Percentiles rank a stretch among this genome's conserved stretches.
Conservation (phyloP, 2,113 vertebrate genomes). For the Rostratula benghalensis region DNA sequence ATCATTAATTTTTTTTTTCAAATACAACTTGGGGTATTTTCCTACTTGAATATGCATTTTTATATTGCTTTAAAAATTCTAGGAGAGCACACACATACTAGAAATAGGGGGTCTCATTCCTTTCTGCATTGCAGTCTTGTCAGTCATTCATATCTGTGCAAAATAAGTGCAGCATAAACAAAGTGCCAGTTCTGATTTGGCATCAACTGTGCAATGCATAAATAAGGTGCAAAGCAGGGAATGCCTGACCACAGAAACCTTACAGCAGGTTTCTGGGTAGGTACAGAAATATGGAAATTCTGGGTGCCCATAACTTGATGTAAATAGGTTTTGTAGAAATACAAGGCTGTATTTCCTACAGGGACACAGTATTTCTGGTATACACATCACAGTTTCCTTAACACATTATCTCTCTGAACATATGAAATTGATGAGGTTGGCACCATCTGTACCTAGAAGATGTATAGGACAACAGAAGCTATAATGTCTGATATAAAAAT, state of each 20-base stretch:
- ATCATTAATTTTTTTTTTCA: background rate
- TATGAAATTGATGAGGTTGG: constrained; percentile 7
- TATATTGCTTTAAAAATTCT: background rate
- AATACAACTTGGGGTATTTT: background rate
- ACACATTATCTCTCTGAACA: constrained; percentile 33
- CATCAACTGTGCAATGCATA: constrained; percentile 30
- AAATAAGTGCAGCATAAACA: constrained; percentile 45
- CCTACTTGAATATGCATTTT: constrained; percentile 18
- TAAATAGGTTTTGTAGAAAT: constrained; percentile 40
- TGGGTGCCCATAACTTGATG: constrained; percentile 23
- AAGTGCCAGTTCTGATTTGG: constrained; percentile 35
- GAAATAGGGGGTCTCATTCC: background rate
- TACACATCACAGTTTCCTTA: constrained; percentile 11
- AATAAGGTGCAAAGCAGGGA: constrained; percentile 30
- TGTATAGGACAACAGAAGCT: background rate
- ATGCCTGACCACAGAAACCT: constrained; percentile 40
- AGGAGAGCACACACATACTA: background rate
- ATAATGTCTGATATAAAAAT: background rate
- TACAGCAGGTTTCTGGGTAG: constrained; percentile 25
- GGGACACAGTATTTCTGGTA: background rate
- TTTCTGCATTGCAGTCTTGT: constrained; percentile 46
- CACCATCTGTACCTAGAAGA: background rate
- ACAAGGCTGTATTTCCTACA: constrained; percentile 40
- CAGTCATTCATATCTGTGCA: background rate
- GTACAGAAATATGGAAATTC: constrained; percentile 54